phyloP scores from a whole-genome alignment of 2,113 vertebrate genomes.

The Lophius piscatorius region DNA sequence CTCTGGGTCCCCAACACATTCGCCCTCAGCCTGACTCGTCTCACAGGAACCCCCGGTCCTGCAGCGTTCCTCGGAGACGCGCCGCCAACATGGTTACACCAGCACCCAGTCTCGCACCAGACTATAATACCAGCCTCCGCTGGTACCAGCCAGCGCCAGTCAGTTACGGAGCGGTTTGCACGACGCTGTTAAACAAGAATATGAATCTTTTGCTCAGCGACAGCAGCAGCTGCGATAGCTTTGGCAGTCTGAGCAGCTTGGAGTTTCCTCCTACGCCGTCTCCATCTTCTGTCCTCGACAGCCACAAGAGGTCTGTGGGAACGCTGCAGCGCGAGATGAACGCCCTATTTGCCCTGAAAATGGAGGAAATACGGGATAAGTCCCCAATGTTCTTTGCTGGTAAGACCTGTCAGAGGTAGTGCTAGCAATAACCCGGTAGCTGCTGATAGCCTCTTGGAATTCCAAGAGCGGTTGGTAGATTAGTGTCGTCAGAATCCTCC shows the following conservation, averaged over 20 bases:
- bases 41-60: conserved; percentile 52
- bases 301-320: conserved; percentile 84
- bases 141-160: conserved; percentile 74
- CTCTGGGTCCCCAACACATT: conserved; percentile 51
- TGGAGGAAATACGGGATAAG: conserved; percentile 95
- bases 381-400: conserved; percentile 93
- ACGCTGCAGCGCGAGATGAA: conserved; percentile 97
- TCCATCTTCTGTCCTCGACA: conserved; percentile 76
- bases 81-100: conserved; percentile 63
- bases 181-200: conserved; percentile 19
- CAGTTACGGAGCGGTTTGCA: conserved; percentile 78
- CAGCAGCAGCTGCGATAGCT: conserved; percentile 87
- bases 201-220: conserved; percentile 79
- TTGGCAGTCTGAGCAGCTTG: conserved; percentile 81
- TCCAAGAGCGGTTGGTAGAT: background rate
- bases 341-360: conserved; percentile 92
- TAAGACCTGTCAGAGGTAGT: conserved; percentile 82
- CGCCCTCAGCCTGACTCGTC: background rate
- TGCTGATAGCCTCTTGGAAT: too few species aligned
- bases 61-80: conserved; percentile 68
- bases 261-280: conserved; percentile 78
- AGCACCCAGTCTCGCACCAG: conserved; percentile 53
- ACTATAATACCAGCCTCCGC: conserved; percentile 72
- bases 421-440: conserved; percentile 28
- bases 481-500: background rate